These are phyloP conservation scores for Falco peregrinus DNA, from an alignment of 2,797 vertebrate genomes.

Conservation along the genomic window DNA sequence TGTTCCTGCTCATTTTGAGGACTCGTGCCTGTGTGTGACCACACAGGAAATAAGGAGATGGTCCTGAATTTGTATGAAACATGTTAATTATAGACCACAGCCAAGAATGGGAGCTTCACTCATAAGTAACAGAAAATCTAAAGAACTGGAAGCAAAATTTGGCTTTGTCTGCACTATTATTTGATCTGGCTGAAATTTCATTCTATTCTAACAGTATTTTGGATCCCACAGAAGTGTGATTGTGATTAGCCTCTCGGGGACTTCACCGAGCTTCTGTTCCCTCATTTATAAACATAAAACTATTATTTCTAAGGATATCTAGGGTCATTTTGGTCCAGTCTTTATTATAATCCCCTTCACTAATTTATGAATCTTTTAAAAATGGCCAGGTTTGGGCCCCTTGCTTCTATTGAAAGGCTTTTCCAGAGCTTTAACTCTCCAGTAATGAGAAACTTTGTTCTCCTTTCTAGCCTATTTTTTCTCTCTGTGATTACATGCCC, in stretches of 20 bases:
- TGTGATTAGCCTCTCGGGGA: neutral
- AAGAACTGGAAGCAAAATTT: slow-evolving; percentile 12
- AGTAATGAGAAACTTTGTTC: neutral
- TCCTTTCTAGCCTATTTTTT: neutral
- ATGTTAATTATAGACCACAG: neutral
- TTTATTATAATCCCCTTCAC: neutral
- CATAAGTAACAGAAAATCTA: rapidly evolving
- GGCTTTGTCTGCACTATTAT: neutral
- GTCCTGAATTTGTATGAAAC: neutral
- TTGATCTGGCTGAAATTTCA: neutral
- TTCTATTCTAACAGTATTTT: neutral
- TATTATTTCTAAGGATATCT: neutral
- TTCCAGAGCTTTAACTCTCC: neutral
- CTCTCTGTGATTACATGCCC: neutral
- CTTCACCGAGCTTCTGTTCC: neutral
- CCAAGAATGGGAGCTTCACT: neutral
- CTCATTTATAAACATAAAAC: neutral
- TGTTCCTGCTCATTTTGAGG: neutral
- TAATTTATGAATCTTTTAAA: neutral
- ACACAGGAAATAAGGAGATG: neutral
- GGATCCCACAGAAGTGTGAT: neutral
- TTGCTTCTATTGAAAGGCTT: neutral
- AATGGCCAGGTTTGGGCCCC: neutral
- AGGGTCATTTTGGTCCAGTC: neutral
- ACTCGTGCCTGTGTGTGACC: neutral